A percentile compares a stretch with the other conserved stretches of the same genome.
phyloP scores from a whole-genome alignment of 2,888 invertebrate genomes.

The Diarsia brunnea region DNA sequence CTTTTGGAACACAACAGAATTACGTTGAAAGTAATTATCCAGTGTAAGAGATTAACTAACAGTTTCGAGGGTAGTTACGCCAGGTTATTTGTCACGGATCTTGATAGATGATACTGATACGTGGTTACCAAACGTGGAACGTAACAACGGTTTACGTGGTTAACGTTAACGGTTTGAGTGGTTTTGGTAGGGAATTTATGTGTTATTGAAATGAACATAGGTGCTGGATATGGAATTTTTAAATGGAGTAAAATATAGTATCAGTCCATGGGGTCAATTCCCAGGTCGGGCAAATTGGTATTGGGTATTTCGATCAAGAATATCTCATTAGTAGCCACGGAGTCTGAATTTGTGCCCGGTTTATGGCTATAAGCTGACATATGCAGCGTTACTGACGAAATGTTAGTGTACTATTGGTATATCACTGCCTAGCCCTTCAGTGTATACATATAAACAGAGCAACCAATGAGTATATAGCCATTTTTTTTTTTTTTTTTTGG shows the following conservation, averaged over 20 bases:
- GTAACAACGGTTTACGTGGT: not conserved
- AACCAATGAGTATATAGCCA: too few species aligned
- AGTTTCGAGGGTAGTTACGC: constrained; percentile 41
- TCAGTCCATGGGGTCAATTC: too few species aligned
- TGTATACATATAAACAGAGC: too few species aligned
- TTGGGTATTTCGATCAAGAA: too few species aligned
- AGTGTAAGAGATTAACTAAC: constrained; percentile 42
- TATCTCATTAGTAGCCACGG: too few species aligned
- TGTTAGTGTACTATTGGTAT: too few species aligned
- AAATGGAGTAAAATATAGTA: not conserved
- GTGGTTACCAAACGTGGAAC: constrained; percentile 17
- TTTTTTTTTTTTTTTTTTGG: too few species aligned
- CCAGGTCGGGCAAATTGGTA: too few species aligned
- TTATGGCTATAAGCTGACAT: too few species aligned
- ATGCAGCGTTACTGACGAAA: too few species aligned
- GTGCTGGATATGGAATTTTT: not conserved
- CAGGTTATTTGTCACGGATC: constrained; percentile 45
- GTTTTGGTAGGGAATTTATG: not conserved
- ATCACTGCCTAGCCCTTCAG: too few species aligned
- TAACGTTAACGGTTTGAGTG: not conserved
- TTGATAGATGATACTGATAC: constrained; percentile 36
- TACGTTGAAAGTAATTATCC: constrained; percentile 24
- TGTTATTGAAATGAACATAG: not conserved
- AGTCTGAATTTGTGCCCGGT: too few species aligned
- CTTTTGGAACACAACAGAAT: constrained; percentile 16